Base-by-base conservation (phyloP, 2,113 vertebrate genomes). In the Dromiciops gliroides region DNA sequence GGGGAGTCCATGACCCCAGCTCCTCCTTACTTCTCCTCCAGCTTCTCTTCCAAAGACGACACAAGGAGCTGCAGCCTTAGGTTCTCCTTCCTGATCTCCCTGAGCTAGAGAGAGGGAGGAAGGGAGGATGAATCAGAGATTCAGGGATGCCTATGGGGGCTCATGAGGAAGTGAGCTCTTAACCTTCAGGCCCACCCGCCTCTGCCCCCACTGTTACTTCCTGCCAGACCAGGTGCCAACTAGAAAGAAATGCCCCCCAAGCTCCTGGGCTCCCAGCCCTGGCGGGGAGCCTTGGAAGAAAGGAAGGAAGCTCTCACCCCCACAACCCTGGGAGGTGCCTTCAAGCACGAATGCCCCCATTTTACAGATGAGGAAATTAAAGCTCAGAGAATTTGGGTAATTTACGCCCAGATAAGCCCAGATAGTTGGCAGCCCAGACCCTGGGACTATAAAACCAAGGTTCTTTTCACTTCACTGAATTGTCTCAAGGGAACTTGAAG, bases 11-110 rank as follows among this genome's bases (percentile, higher is more conserved):
- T 26, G 28, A 11, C 56, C 37, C 37, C 56, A 8, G 7, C 28
- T 49, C 95, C 28, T 49, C 95, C 97, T 91, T 95, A 98, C 98
- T 96, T 98, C 94, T 98, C 96, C 23, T 89, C 96, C 49, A 98
- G 91, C 90, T 98, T 97, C 60, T 98, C 95, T 52, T 98, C 98
- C 94, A 91, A 97, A n/a, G 97, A 94, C 51, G 90, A 28, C 60
- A 98, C 97, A 60, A 97, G 95, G 90, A 98, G 96, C 91, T 97
- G 98, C 96, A 98, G 93, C 24, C 93, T 97, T 94, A 97, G 91
- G 49, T 97, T 96, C 50, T 98, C 97, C 3, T 31, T 92, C 31
- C 92, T 97, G 89, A 98, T 96, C 92, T 97, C 95, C 10, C 94
- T 95, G 28, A 94, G 94, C 98, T 98, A 92, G 12, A 49, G 52